Base-by-base conservation (phyloP, 1,140 invertebrate genomes). In the Drosophila oshimai region DNA sequence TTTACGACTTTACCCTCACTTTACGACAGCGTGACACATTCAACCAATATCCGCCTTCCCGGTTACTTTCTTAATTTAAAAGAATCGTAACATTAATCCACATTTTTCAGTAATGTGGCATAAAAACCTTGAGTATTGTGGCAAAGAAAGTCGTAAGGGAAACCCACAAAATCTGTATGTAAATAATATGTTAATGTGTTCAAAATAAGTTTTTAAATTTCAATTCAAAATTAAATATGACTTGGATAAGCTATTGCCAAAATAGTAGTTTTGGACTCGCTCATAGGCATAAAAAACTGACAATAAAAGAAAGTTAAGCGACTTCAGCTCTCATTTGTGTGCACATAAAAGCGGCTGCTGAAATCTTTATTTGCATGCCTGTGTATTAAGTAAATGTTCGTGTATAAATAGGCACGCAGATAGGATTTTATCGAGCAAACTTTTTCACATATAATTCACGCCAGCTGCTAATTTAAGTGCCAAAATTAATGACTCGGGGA, bases 381-480 rank as follows among this genome's bases (percentile, higher is more conserved):
- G 44, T 58, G 51, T 6, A n/a, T n/a, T n/a, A 46, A 46, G n/a
- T n/a, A n/a, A n/a, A n/a, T n/a, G n/a, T n/a, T n/a, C 42, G 31
- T 47, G n/a, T n/a, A n/a, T n/a, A n/a, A n/a, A n/a, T n/a, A n/a
- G 64, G 37, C 70, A 17, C 29, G 24, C 29, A 44, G 29, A 39
- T 29, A 6, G 64, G 37, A 58, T 71, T 86, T 84, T 84, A 84
- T 84, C 80, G 79, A 86, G 79, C 79, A 86, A 80, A 86, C 75
- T 87, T 80, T 73, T 41, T 55, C 70, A 73, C 75, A 84, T 78
- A 84, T 83, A 83, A 74, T 84, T 84, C 79, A 86, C 74, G 80
- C 74, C 79, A 84, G 80, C 79, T 86, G 79, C 79, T 86, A 86
- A 86, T n/a, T n/a, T n/a, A n/a, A n/a, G n/a, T n/a, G n/a, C n/a